A percentile compares a stretch with the other conserved stretches of the same genome.
Evolutionary conservation across 2,888 invertebrate genomes (phyloP).

Genomic region (Leucophenga maculata): DNA sequence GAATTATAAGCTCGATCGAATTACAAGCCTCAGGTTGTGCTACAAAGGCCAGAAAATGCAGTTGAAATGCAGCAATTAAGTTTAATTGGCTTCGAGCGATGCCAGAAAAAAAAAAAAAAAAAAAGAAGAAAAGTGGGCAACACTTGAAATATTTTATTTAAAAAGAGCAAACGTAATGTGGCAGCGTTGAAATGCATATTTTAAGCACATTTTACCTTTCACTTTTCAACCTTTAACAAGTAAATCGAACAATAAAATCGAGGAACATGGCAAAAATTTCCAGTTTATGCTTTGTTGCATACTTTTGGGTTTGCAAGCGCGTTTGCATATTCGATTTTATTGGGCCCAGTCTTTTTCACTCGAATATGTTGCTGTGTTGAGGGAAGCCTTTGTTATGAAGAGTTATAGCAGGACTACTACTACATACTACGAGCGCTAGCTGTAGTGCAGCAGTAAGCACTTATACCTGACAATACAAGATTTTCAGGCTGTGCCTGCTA

Average conservation of each 20-base stretch:
- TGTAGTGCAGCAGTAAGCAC: no score
- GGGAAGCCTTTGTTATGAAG: neutral
- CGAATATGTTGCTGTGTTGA: neutral
- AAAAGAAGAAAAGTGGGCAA: neutral
- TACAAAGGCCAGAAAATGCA: no score
- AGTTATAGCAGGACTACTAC: no score
- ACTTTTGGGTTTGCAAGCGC: neutral
- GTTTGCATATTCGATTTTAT: constrained; percentile 12
- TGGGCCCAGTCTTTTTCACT: neutral
- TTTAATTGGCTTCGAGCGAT: constrained; percentile 10
- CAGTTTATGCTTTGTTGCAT: constrained; percentile 10
- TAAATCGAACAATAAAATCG: constrained; percentile 19
- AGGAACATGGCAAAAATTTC: constrained; percentile 14
- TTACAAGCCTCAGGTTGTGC: no score
- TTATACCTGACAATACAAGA: neutral
- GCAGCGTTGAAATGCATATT: neutral
- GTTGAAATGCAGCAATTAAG: neutral
- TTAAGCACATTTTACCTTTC: constrained; percentile 17
- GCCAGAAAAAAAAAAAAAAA: constrained; percentile 5
- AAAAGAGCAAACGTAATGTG: no score
- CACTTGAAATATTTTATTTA: constrained; percentile 7
- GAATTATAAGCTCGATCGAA: no score
- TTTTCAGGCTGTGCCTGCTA: neutral
- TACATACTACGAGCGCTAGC: no score
- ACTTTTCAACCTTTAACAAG: constrained; percentile 6